Percentiles rank a stretch among this genome's conserved stretches.
Evolutionary conservation across 2,888 invertebrate genomes (phyloP).

Genomic region (Philereme transversata): DNA sequence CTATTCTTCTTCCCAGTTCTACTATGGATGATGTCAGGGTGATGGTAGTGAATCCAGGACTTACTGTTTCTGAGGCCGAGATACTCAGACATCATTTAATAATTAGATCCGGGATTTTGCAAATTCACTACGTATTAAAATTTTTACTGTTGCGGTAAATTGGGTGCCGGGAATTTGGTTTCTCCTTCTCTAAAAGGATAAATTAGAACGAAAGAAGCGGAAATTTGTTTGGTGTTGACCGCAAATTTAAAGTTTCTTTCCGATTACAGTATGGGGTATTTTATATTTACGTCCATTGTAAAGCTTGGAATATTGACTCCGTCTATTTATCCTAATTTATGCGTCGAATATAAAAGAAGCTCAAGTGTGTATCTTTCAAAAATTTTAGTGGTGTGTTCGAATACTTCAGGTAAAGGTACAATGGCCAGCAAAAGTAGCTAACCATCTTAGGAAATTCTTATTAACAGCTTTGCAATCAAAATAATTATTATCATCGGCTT

Average conservation of each 20-base stretch:
- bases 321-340: background rate
- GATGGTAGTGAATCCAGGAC: slow-evolving; percentile 44
- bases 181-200: no score
- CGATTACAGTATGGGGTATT: no score
- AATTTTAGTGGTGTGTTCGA: background rate
- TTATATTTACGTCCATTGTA: no score
- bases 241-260: no score
- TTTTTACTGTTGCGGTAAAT: no score
- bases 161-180: no score
- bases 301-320: no score
- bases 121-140: no score
- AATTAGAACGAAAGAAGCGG: no score
- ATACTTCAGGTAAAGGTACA: background rate
- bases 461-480: background rate
- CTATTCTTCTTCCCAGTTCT: slow-evolving; percentile 68
- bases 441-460: background rate
- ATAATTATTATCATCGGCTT: background rate
- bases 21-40: slow-evolving; percentile 66
- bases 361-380: slow-evolving; percentile 14
- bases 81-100: background rate
- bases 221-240: no score
- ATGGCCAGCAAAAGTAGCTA: background rate
- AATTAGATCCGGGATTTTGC: background rate
- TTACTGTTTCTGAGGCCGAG: slow-evolving; percentile 7
- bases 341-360: background rate